phyloP scores from a whole-genome alignment of 2,113 vertebrate species.

The Electrona antarctica region DNA sequence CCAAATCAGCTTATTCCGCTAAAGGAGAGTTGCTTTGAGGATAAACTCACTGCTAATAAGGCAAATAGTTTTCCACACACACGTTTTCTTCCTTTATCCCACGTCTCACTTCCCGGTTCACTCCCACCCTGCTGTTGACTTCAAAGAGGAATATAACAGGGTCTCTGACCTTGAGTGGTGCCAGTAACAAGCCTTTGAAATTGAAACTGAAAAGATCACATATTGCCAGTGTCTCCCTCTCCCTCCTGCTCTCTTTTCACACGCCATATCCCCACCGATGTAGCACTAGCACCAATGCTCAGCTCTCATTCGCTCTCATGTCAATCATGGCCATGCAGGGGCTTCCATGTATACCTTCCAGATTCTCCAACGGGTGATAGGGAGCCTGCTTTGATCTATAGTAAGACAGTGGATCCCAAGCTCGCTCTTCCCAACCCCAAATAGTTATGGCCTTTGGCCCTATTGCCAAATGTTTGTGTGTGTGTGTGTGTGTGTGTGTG shows the following conservation, averaged over 20 bases:
- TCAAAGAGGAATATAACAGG: conserved; percentile 37
- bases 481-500: neutral
- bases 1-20: no score
- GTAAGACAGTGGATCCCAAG: no score
- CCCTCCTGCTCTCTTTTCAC: conserved; percentile 1
- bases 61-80: no score
- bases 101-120: neutral
- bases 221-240: neutral
- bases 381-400: neutral
- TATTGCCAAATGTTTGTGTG: neutral
- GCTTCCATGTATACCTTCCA: conserved; percentile 22
- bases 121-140: neutral
- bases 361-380: neutral
- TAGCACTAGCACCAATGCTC: conserved; percentile 20
- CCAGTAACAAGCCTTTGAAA: conserved; percentile 55
- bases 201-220: conserved; percentile 55
- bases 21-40: no score
- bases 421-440: neutral
- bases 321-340: conserved; percentile 43
- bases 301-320: conserved; percentile 47
- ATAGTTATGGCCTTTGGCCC: neutral
- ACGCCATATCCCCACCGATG: conserved; percentile 26
- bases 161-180: conserved; percentile 55
- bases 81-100: neutral
- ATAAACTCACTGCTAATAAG: no score